phyloP scores from a whole-genome alignment of 1,140 invertebrate species.

The Drosophila oshimai region DNA sequence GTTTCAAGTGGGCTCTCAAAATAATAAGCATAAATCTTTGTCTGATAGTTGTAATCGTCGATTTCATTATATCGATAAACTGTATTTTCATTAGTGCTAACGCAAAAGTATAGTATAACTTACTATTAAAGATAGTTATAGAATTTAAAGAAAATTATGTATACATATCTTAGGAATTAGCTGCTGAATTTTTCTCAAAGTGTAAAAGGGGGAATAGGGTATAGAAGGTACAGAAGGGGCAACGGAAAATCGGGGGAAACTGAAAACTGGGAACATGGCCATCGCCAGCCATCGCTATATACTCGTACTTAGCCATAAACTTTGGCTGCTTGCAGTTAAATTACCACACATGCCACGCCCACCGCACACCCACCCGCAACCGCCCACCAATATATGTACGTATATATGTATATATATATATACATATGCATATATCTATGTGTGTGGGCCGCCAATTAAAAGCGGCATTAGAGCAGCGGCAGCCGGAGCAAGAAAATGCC shows the following conservation, averaged over 20 bases:
- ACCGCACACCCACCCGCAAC: conserved; percentile 8
- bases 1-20: too few relatives aligned
- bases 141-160: too few relatives aligned
- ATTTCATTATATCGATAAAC: too few relatives aligned
- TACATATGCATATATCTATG: conserved; percentile 10
- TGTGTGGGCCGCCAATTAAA: conserved; percentile 73
- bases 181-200: not conserved
- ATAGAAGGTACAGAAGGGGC: not conserved
- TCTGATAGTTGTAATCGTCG: too few relatives aligned
- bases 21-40: too few relatives aligned
- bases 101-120: too few relatives aligned
- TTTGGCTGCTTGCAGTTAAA: conserved; percentile 78
- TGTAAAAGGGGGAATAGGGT: not conserved
- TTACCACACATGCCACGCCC: conserved; percentile 60
- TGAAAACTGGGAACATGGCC: conserved; percentile 22
- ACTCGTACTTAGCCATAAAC: conserved; percentile 75
- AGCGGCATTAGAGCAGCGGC: conserved; percentile 62
- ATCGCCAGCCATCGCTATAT: conserved; percentile 56
- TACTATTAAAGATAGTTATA: too few relatives aligned
- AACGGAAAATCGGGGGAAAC: conserved; percentile 13
- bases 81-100: too few relatives aligned
- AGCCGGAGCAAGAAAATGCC: conserved; percentile 26
- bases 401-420: not conserved
- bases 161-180: too few relatives aligned
- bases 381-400: not conserved